phyloP scores from a whole-genome alignment of 2,113 vertebrate genomes.

The Poeciliopsis prolifica region DNA sequence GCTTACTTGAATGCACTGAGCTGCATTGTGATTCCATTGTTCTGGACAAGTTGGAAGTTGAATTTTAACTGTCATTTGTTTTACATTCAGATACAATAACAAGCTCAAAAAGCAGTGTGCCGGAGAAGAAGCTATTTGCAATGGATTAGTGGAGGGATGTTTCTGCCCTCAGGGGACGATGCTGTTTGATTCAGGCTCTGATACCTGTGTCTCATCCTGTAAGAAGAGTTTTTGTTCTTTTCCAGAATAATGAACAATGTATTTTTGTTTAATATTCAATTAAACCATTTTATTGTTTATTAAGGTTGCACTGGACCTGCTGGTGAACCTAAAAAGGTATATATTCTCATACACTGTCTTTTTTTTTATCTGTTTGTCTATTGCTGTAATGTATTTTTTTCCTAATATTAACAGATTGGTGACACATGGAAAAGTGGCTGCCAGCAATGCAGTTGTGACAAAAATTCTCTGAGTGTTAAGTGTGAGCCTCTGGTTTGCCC shows the following conservation, averaged over 20 bases:
- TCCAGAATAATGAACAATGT: neutral
- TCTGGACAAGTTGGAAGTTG: neutral
- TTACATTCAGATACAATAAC: conserved; percentile 63
- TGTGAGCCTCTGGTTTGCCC: conserved; percentile 73
- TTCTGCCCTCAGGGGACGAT: conserved; percentile 80
- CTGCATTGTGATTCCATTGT: no score
- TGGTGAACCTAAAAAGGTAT: conserved; percentile 80
- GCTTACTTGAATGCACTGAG: neutral
- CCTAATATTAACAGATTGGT: conserved; percentile 73
- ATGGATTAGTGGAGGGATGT: conserved; percentile 81
- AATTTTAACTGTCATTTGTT: neutral
- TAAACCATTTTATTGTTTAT: conserved; percentile 26
- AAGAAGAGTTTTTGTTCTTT: conserved; percentile 18
- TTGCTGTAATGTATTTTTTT: conserved; percentile 20
- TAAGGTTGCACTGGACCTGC: conserved; percentile 84
- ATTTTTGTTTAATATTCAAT: neutral
- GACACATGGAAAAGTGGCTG: conserved; percentile 83
- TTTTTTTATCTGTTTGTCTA: neutral
- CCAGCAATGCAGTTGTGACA: conserved; percentile 81
- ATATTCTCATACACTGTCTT: neutral
- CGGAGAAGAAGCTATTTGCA: neutral
- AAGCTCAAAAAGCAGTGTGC: conserved; percentile 12
- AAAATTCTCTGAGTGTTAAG: conserved; percentile 38
- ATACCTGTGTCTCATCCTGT: conserved; percentile 78
- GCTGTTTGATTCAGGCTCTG: conserved; percentile 49